Base-by-base conservation (phyloP, 2,888 invertebrate genomes). In the Agrochola macilenta region DNA sequence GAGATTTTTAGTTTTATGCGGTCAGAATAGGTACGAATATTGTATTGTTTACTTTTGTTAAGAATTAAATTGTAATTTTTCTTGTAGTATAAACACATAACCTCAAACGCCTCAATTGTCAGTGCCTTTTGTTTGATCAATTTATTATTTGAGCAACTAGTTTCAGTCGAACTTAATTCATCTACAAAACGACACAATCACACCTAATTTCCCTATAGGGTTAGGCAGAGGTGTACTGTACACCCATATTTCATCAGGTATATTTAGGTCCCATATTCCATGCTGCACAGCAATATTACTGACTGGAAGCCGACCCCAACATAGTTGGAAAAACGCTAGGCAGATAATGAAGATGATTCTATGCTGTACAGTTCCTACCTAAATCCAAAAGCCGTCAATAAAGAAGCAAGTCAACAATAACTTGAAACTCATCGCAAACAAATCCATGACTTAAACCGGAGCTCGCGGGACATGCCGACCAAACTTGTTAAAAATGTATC, bases 401-500 rank as follows among this genome's bases (percentile, higher is more conserved):
- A 64, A 64, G 9, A 65, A 60, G 9, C 9, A 49, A 78, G 46
- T 60, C 30, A 69, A 69, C 80, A 79, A 79, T 54, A 80, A 71
- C 69, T 64, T 35, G n/a, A 65, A 60, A 61, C 65, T 76, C 12
- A 5, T 14, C 30, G 52, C 54, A 65, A 61, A 69, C 68, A 79
- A 76, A 83, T 81, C 84, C 68, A 35, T 86, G 69, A 71, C 84
- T 87, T 89, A 65, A 72, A 64, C 88, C 81, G 57, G 73, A 70
- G 75, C 70, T 70, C 72, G 74, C 23, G 78, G 85, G 86, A 86
- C 89, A 87, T 81, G 87, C 84, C 85, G 66, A 76, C 23, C 78
- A 85, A 91, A 92, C 93, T 93, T 93, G 91, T 93, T 92, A 93
- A 94, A 93, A 93, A 93, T 93, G 91, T 94, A 93, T 93, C 93